Evolutionary conservation across 1,140 invertebrate genomes (phyloP).

Genomic region (Probaryconus sp.): DNA sequence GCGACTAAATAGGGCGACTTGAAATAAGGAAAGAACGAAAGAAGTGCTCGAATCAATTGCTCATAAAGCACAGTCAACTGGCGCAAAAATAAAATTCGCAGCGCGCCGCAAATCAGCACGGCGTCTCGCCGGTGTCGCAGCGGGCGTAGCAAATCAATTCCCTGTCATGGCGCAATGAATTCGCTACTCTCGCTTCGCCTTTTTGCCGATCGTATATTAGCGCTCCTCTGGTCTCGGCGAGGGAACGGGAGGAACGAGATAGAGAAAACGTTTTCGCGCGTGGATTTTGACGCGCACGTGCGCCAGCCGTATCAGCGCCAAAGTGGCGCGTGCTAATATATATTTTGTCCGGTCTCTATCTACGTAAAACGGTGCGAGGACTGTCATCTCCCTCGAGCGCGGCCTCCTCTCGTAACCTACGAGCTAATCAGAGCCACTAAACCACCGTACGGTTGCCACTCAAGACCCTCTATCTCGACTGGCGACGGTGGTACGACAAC

Average conservation of each 20-base stretch:
- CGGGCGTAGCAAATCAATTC: slow-evolving; percentile 56
- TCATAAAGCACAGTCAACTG: slow-evolving; percentile 39
- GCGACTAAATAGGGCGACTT: slow-evolving; percentile 31
- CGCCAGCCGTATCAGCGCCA: background rate
- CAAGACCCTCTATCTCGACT: slow-evolving; percentile 69
- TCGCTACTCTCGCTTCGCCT: slow-evolving; percentile 49
- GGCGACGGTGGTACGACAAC: slow-evolving; percentile 66
- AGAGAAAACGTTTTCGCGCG: too few species aligned
- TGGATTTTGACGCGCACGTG: background rate
- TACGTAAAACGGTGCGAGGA: slow-evolving; percentile 30
- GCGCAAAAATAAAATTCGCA: slow-evolving; percentile 30
- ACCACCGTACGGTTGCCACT: slow-evolving; percentile 75
- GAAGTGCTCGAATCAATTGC: slow-evolving; percentile 37
- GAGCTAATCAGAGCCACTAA: slow-evolving; percentile 76
- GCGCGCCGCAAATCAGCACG: slow-evolving; percentile 41
- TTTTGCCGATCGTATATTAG: slow-evolving; percentile 56
- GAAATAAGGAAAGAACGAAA: background rate
- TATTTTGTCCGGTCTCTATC: slow-evolving; percentile 25
- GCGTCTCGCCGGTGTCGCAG: slow-evolving; percentile 37
- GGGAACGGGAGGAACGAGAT: too few species aligned
- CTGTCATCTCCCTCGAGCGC: slow-evolving; percentile 46
- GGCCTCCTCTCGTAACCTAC: slow-evolving; percentile 61
- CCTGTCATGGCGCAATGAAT: slow-evolving; percentile 52
- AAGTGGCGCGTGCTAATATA: slow-evolving; percentile 23
- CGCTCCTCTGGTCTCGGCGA: slow-evolving; percentile 40